These are phyloP conservation scores for Lipophrys pholis DNA, from an alignment of 2,113 vertebrate genomes.

Conservation along the genomic window DNA sequence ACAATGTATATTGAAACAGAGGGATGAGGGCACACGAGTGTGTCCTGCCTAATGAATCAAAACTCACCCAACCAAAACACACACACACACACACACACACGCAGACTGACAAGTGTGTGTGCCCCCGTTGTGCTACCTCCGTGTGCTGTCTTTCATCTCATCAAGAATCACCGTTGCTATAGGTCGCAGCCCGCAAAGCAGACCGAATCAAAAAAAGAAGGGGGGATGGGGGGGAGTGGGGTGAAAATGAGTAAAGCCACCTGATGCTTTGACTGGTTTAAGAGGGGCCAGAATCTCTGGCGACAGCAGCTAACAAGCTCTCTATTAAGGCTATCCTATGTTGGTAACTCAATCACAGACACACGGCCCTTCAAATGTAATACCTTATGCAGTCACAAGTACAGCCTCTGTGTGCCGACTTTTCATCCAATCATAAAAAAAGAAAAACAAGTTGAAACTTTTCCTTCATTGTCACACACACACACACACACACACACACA, in stretches of 20 bases:
- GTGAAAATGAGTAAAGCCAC: constrained; percentile 52
- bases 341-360: constrained; percentile 59
- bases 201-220: constrained; percentile 7
- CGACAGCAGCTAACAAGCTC: constrained; percentile 66
- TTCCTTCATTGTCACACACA: not conserved
- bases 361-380: not conserved
- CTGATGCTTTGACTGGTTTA: constrained; percentile 71
- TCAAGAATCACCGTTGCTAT: constrained; percentile 23
- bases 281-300: constrained; percentile 52
- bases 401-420: constrained; percentile 4
- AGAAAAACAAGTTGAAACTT: constrained; percentile 6
- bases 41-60: constrained; percentile 72
- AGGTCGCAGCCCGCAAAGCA: constrained; percentile 28
- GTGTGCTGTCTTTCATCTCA: constrained; percentile 61
- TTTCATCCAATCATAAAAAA: constrained; percentile 24
- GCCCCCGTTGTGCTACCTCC: constrained; percentile 13
- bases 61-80: constrained; percentile 53
- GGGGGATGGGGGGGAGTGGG: not conserved
- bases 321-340: constrained; percentile 67
- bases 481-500: too few relatives aligned
- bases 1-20: constrained; percentile 33
- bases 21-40: constrained; percentile 47
- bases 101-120: constrained; percentile 8
- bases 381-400: constrained; percentile 44
- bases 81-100: constrained; percentile 10